Evolutionary conservation across 2,113 vertebrate species (phyloP).

Genomic region (Albula glossodonta): DNA sequence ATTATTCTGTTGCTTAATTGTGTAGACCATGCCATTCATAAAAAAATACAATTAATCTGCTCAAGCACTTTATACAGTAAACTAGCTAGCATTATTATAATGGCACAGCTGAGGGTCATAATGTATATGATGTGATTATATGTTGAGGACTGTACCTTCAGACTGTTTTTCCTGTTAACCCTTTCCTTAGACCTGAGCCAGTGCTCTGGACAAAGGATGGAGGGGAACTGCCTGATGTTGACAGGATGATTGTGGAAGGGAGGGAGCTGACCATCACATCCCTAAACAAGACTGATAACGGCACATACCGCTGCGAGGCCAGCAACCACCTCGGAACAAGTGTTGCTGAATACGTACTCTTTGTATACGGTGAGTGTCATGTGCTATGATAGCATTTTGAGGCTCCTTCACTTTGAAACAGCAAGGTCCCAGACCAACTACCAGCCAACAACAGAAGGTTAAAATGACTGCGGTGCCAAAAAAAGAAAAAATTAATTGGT

Average conservation of each 20-base stretch:
- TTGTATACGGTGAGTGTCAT: conserved; percentile 89
- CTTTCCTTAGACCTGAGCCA: conserved; percentile 82
- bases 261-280: conserved; percentile 90
- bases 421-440: too few relatives aligned
- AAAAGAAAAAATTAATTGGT: too few relatives aligned
- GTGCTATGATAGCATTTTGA: too few relatives aligned
- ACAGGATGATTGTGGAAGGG: conserved; percentile 92
- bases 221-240: conserved; percentile 89
- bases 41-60: too few relatives aligned
- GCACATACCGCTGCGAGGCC: conserved; percentile 97
- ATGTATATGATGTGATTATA: neutral
- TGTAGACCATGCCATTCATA: too few relatives aligned
- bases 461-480: too few relatives aligned
- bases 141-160: neutral
- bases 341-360: conserved; percentile 91
- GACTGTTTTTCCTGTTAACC: neutral
- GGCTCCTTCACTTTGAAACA: too few relatives aligned
- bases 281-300: conserved; percentile 98
- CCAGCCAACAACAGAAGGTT: too few relatives aligned
- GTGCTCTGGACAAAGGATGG: conserved; percentile 97
- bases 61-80: too few relatives aligned
- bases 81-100: too few relatives aligned
- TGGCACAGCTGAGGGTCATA: neutral
- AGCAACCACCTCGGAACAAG: conserved; percentile 92
- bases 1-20: too few relatives aligned